Evolutionary conservation across 2,888 invertebrate species (phyloP).

Genomic region (Ormyrus pomaceus): DNA sequence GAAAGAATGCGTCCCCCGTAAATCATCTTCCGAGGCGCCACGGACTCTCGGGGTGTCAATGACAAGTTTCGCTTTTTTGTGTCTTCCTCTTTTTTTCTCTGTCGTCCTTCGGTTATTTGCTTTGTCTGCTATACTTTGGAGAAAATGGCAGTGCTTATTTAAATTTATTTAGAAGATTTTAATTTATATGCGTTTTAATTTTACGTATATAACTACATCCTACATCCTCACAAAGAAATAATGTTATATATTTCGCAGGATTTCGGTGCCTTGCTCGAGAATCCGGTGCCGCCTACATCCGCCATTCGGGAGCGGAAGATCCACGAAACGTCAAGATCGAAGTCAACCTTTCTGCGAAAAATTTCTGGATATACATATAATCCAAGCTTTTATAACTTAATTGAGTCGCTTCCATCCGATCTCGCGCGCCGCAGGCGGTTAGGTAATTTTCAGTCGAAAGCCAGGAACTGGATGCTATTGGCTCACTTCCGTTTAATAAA

Average conservation of each 20-base stretch:
- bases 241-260: background rate
- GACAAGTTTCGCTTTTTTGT: too few relatives aligned
- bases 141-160: too few relatives aligned
- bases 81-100: too few relatives aligned
- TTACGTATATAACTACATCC: background rate
- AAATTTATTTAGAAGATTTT: background rate
- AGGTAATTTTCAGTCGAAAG: conserved; percentile 18
- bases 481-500: conserved; percentile 43
- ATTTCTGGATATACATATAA: conserved; percentile 25
- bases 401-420: conserved; percentile 39
- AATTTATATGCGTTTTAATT: background rate
- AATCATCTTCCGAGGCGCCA: conserved; percentile 14
- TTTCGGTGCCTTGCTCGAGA: conserved; percentile 16
- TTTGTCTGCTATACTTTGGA: too few relatives aligned
- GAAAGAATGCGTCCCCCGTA: conserved; percentile 16
- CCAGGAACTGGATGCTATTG: conserved; percentile 16
- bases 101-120: too few relatives aligned
- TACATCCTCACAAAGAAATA: too few relatives aligned
- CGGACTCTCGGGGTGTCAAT: background rate
- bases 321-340: conserved; percentile 14
- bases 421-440: background rate
- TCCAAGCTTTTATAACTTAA: conserved; percentile 36
- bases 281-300: conserved; percentile 41
- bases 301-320: conserved; percentile 26
- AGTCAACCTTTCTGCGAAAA: conserved; percentile 31